Evolutionary conservation across 2,113 vertebrate species (phyloP).

Genomic region (Sylvilagus bachmani): DNA sequence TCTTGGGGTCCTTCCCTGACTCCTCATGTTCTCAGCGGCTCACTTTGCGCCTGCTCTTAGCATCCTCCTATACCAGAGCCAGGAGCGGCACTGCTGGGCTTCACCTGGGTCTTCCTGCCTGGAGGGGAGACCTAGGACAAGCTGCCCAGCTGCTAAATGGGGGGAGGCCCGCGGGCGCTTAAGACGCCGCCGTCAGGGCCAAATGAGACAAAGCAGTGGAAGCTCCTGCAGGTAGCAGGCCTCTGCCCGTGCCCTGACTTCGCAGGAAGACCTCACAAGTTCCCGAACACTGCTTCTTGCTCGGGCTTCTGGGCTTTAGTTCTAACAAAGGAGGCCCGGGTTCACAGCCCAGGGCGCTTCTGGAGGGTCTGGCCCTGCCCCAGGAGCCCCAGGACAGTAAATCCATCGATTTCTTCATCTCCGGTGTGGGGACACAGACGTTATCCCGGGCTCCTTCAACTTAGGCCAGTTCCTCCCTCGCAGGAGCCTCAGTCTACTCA

Average conservation of each 20-base stretch:
- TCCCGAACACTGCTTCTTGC: not conserved
- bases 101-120: not conserved
- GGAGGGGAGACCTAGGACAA: not conserved
- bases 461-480: constrained; percentile 1
- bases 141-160: constrained; percentile 16
- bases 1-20: not conserved
- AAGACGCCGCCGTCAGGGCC: not conserved
- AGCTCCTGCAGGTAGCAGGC: not conserved
- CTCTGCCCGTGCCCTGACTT: not conserved
- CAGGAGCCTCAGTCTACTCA: not conserved
- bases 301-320: not conserved
- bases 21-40: constrained; percentile 11
- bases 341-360: not conserved
- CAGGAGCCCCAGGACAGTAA: constrained; percentile 42
- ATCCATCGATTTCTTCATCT: constrained; percentile 50
- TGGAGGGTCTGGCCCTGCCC: constrained; percentile 13
- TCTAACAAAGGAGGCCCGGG: constrained; percentile 54
- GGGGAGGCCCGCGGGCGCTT: not conserved
- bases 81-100: not conserved
- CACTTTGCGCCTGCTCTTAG: not conserved
- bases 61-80: not conserved
- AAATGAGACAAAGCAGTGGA: not conserved
- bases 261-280: not conserved
- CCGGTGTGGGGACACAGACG: not conserved
- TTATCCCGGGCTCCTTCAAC: not conserved